Base-by-base conservation (phyloP, 92 coral and sea anemone species). In the Paramuricea clavata region DNA sequence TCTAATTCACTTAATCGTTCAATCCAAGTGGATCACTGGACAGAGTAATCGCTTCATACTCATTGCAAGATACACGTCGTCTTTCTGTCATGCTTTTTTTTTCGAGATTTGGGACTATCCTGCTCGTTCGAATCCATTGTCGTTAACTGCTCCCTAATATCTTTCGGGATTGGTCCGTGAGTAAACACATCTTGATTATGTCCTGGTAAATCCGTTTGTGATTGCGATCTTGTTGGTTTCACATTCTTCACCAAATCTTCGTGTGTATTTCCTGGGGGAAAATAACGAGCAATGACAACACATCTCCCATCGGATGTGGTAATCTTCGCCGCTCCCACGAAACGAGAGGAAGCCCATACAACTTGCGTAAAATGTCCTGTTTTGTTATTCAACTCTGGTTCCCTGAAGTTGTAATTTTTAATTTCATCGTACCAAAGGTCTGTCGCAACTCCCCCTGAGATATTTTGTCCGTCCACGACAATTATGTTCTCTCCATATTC, bases 311-410 rank as follows among this genome's bases (percentile, higher is more conserved):
- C 84, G 52, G 65, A 49, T 22, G 84, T 79, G 12, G 31, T 79
- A 3, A 79, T 79, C 73, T 79, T 79, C 15, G 84, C 84, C 21
- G 84, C 84, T 32, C 84, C 84, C 21, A 79, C 84, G 23, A 79
- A 79, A 36, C 72, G 73, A 13, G 84, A 33, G 52, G 84, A 79
- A 23, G 73, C 84, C 99, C 99, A 96, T 22, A 96, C 98, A 16
- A 96, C 87, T 67, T 96, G 99, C 60, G 99, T 96, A 44, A 96
- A 96, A 50, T 94, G 98, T 35, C 98, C 95, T 70, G 99, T 92
- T 69, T 91, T 92, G 52, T 93, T 87, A 57, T 93, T 92, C 93
- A 93, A 93, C 12, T 98, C 95, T 32, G 98, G 90, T 10, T 87
- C 87, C 21, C 91, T 87, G 83, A 93, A 96, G 81, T 91, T 85